Base-by-base conservation (phyloP, 2,113 vertebrate species). In the Callionymus lyra region DNA sequence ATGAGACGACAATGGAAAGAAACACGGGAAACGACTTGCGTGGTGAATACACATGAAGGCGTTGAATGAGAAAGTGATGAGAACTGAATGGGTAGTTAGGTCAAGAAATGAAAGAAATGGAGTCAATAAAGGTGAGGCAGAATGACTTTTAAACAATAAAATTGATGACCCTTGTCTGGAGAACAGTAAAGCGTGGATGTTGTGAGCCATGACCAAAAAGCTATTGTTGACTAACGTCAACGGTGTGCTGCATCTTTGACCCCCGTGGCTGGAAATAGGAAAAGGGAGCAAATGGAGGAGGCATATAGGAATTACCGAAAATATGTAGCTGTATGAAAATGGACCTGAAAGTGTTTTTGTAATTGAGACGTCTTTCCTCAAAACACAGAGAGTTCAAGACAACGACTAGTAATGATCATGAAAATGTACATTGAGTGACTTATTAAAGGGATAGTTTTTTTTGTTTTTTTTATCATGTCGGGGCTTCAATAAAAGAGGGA, bases 111-210 rank as follows among this genome's bases (percentile, higher is more conserved):
- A 83, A 83, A 77, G 77, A 66, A 85, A 87, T 80, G 76, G 82
- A 81, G 80, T 80, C 82, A 74, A 78, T 82, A 78, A 81, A 81
- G 80, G 77, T 70, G 69, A 76, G 71, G 75, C 74, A 80, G 68
- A 82, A 85, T 82, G 77, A 84, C 78, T 86, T 79, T 86, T 87
- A 84, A 86, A 84, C 84, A 85, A 86, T 86, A 82, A 80, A 85
- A 83, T 81, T 81, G 76, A 84, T 67, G 76, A 72, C 67, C 70
- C 69, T 70, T 82, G 77, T 77, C 72, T 70, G 68, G 54, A 48
- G 53, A 67, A 33, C 21, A 60, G 72, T 53, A 76, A 78, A 77
- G 79, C 74, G 74, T 75, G 64, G 51, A 65, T 16, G 68, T 73
- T 59, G 68, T 80, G 82, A 82, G 76, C 76, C 80, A 64, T 77